Evolutionary conservation across 1,140 invertebrate genomes (phyloP), one percentile per base, ranked within the genome.

Genomic region (Oedothorax gibbosus): DNA sequence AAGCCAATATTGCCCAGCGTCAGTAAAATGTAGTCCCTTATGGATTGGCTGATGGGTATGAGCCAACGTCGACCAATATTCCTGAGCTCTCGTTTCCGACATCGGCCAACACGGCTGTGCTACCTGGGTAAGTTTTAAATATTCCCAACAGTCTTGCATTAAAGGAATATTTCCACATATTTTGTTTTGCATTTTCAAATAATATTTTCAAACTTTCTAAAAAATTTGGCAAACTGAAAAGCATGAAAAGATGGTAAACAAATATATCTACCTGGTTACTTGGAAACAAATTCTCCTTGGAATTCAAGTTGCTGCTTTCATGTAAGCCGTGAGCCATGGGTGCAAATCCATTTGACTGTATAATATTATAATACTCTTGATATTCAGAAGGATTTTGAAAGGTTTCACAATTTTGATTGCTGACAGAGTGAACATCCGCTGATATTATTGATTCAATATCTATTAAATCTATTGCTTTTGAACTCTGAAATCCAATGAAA

Each of bases 391-490:
- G 57, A 66, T 68, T 75, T 20, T 56, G 54, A 68, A 56, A 82
- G 11, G 72, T 7, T 66, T 76, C 71, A 68, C 11, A 54, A 18
- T 64, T 83, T 53, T 73, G 20, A 68, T 84, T 84, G 57, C 76
- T 76, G 60, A 72, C 79, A 82, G 51, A 69, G 50, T 71, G 62
- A 20, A 64, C 7, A 64, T 73, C 57, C 54, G 57, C 68, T 20
- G 81, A 75, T 56, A 84, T 76, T 51, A 84, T 75, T 10, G 81
- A 84, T 66, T 84, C 81, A 49, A 84, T 66, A 56, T 84, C 81
- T 15, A 66, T 49, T 21, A 84, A 50, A 18, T 75, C 71, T 12
- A 60, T 65, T 14, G 49, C n/a, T 49, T 80, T 69, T 35, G 64
- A n/a, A 53, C 73, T 56, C 20, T 56, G 51, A 35, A 73, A 64